phyloP scores from a whole-genome alignment of 2,113 vertebrate species.

The Turnix velox region DNA sequence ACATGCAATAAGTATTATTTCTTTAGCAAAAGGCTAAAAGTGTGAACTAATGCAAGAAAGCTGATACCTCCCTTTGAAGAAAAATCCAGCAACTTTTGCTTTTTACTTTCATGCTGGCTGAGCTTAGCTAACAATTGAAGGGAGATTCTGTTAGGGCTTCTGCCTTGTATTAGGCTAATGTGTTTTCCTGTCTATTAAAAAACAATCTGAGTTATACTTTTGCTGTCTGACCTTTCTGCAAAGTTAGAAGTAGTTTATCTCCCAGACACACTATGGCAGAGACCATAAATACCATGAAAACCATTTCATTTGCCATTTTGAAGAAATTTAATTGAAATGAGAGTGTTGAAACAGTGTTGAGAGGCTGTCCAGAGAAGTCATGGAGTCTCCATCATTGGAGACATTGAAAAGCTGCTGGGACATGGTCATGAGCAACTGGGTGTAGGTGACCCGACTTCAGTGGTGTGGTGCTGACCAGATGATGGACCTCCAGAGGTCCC shows the following conservation, averaged over 20 bases:
- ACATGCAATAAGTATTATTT: not conserved
- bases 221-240: not conserved
- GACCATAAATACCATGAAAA: not conserved
- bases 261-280: not conserved
- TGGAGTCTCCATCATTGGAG: not conserved
- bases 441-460: not conserved
- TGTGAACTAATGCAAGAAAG: not conserved
- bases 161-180: not conserved
- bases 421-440: not conserved
- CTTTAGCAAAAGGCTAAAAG: not conserved
- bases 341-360: not conserved
- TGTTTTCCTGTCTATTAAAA: not conserved
- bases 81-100: not conserved
- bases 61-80: not conserved
- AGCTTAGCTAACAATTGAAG: not conserved
- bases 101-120: not conserved
- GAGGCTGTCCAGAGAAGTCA: not conserved
- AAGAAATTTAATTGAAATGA: not conserved
- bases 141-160: not conserved
- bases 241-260: not conserved
- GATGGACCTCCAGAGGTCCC: not conserved
- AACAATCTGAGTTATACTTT: not conserved
- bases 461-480: rapidly evolving
- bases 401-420: not conserved
- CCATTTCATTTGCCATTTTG: not conserved